Percentiles rank a stretch among this genome's conserved stretches.
Conservation (phyloP, 2,888 invertebrate species). For the Fragum whitleyi region DNA sequence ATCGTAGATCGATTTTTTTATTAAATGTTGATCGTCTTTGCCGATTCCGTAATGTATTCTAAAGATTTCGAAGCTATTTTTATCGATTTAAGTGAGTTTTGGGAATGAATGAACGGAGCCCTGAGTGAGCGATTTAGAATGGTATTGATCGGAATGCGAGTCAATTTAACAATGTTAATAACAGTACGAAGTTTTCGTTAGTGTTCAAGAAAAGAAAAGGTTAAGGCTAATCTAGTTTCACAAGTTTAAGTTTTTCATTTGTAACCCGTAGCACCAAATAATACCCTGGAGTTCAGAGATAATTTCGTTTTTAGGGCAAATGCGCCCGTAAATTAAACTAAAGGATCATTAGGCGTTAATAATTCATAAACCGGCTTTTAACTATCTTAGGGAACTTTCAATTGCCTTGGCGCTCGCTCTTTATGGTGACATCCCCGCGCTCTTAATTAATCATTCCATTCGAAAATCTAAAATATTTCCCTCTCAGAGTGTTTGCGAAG, state of each 20-base stretch:
- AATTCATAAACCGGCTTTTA: constrained; percentile 57
- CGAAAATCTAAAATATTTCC: constrained; percentile 18
- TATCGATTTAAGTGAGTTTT: no score
- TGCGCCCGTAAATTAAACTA: constrained; percentile 56
- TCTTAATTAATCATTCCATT: constrained; percentile 49
- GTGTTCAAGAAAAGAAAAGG: background rate
- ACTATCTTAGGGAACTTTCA: constrained; percentile 41
- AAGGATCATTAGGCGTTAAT: constrained; percentile 54
- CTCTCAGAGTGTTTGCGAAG: background rate
- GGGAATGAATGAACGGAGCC: no score
- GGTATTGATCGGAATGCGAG: no score
- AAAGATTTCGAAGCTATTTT: no score
- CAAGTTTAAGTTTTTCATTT: constrained; percentile 32
- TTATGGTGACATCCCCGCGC: constrained; percentile 47
- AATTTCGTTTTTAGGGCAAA: constrained; percentile 40
- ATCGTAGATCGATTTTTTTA: no score
- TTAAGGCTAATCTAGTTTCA: constrained; percentile 6
- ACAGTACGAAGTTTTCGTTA: no score
- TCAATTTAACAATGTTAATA: no score
- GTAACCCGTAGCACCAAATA: constrained; percentile 25
- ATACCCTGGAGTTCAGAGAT: constrained; percentile 25
- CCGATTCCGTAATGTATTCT: no score
- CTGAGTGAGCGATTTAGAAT: no score
- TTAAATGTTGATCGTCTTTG: no score
- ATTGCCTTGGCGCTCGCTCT: constrained; percentile 44